Base-by-base conservation (phyloP, 2,113 vertebrate genomes). In the Datnioides undecimradiatus region DNA sequence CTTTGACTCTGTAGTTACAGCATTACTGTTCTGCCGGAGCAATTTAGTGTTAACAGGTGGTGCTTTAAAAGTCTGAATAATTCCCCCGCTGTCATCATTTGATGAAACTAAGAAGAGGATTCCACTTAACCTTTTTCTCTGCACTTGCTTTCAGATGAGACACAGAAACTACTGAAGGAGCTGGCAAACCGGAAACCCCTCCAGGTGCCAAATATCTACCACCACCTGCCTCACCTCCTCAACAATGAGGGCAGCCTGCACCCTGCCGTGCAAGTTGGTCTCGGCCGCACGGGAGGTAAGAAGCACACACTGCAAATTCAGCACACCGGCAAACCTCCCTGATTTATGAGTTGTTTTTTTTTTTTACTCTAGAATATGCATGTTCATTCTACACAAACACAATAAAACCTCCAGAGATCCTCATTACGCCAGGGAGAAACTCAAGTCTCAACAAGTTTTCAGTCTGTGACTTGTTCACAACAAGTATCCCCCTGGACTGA, bases 171-270 rank as follows among this genome's bases (percentile, higher is more conserved):
- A 46, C 90, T 99, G 81, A 99, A 98, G 91, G 97, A 99, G 80
- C 93, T 99, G 74, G 95, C 96, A 73, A 97, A 94, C 73, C 96
- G 92, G 92, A 98, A 97, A 92, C 95, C 97, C 87, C 97, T 99
- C 86, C 97, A 98, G 94, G 97, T 99, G 95, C 98, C 98, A 96
- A 98, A 96, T 93, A 98, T 99, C 92, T 99, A 98, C 94, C 97
- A 99, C 93, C 98, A 99, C 93, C 94, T 99, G 96, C 98, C 98
- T 95, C 98, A 99, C 93, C 96, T 99, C 49, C 94, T 99, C 86
- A 96, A 98, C 94, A 97, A 98, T 95, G 97, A 99, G 93, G 96
- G 96, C 90, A 97, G 98, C 93, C 95, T 99, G 92, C 97, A 98
- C 34, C 98, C 98, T 6, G 98, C 97, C 29, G 97, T 99, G 81